A percentile compares a stretch with the other conserved stretches of the same genome.
These are phyloP conservation scores for Eupithecia inturbata DNA, from an alignment of 2,888 invertebrate species.

Conservation along the genomic window DNA sequence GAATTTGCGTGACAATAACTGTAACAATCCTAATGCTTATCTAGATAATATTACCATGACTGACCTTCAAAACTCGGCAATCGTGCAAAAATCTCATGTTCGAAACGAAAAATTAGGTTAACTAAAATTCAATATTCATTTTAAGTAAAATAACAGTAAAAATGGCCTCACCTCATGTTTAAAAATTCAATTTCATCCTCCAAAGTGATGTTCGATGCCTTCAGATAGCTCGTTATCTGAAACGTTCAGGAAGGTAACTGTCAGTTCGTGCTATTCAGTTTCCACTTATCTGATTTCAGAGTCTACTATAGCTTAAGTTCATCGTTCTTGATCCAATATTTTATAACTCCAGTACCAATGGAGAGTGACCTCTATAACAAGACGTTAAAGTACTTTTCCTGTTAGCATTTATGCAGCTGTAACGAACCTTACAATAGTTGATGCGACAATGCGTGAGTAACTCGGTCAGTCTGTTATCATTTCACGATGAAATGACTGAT, in stretches of 20 bases:
- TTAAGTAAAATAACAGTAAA: background rate
- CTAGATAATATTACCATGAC: no score
- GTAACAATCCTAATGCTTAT: background rate
- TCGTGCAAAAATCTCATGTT: background rate
- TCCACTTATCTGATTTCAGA: background rate
- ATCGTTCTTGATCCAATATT: background rate
- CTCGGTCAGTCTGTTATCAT: background rate
- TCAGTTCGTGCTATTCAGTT: background rate
- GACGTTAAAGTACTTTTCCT: background rate
- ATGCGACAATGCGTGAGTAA: background rate
- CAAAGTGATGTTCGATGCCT: slow-evolving; percentile 86
- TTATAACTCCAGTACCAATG: background rate
- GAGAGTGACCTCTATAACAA: background rate
- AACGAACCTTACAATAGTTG: background rate
- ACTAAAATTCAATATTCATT: background rate
- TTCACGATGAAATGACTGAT: background rate
- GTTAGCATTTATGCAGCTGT: background rate
- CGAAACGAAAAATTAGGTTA: background rate
- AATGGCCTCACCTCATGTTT: slow-evolving; percentile 85
- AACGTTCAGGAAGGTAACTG: slow-evolving; percentile 29
- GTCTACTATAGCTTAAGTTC: background rate
- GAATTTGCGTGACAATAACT: background rate
- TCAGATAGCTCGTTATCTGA: slow-evolving; percentile 87
- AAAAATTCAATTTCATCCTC: slow-evolving; percentile 87
- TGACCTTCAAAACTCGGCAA: background rate